These are phyloP conservation scores for Agapornis canus DNA, from an alignment of 2,797 vertebrate genomes.

Conservation along the genomic window DNA sequence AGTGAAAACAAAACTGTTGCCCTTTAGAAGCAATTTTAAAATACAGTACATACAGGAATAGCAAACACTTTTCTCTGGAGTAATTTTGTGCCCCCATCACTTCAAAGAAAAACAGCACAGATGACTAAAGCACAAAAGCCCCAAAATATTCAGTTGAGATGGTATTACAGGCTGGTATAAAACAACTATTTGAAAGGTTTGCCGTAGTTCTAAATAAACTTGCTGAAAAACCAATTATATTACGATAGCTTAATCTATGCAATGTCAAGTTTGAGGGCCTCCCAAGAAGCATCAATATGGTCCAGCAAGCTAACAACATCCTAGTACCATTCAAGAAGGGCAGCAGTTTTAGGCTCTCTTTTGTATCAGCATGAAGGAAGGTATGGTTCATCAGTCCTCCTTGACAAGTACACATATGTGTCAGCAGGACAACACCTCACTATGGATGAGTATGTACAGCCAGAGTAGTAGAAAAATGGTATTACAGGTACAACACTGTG, in stretches of 20 bases:
- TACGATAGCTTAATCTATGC: neutral
- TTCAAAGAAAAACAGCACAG: neutral
- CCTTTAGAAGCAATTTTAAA: neutral
- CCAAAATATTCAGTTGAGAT: neutral
- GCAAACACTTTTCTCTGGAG: neutral
- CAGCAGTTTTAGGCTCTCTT: neutral
- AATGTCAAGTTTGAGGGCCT: neutral
- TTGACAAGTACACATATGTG: accelerated
- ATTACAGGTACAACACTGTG: neutral
- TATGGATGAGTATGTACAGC: neutral
- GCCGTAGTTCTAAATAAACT: neutral
- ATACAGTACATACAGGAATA: neutral
- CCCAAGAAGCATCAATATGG: neutral
- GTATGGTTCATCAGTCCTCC: neutral
- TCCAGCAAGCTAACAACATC: neutral
- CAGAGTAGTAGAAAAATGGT: neutral
- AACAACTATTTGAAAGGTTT: neutral
- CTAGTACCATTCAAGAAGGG: accelerated
- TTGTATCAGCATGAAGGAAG: neutral
- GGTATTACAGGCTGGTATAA: neutral
- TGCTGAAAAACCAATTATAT: neutral
- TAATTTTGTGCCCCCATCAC: neutral
- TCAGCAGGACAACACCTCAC: neutral
- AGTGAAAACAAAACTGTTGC: neutral
- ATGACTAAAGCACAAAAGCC: neutral